Evolutionary conservation across 2,113 vertebrate species (phyloP), one percentile per base, ranked within the genome.

Genomic region (Oryzias javanicus): DNA sequence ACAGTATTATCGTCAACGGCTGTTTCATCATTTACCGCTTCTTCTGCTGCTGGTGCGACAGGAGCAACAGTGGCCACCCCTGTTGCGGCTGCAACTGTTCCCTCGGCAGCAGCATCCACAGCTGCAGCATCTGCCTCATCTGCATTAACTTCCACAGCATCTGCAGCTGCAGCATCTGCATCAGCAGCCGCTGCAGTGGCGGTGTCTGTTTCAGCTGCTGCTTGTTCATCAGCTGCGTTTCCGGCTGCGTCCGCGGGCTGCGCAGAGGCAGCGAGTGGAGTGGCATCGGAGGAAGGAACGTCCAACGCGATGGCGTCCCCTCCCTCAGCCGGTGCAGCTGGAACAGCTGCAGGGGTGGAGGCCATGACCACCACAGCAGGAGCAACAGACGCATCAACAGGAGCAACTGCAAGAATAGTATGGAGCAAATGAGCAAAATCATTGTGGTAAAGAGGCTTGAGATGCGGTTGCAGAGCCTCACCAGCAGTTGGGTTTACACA

Each of bases 401-500:
- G 66, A 14, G 48, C 57, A 0, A 60, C 84, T 88, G 70, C 20
- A 63, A 61, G 44, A 70, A 61, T 70, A 42, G 50, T 42, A 15
- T 4, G 49, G 42, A 45, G 51, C 35, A 50, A 3, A 3, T 74
- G 18, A 78, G 22, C 5, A 22, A 57, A 56, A 22, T 6, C 4
- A 1, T 12, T 18, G 49, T 35, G n/a, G 2, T 35, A 4, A 17
- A 16, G 8, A 58, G 27, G 1, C 17, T 18, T 8, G 42, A 16
- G 41, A 47, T 29, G 0, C 4, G 17, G 35, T 6, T 0, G 25
- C 6, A 20, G 60, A 47, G 20, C 60, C 85, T 83, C 61, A 94
- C 93, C 83, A 55, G 75, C 82, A 35, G 88, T 84, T 8, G 88
- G 84, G 52, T 65, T 70, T 25, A 42, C 84, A 41, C 95, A 97